phyloP scores from a whole-genome alignment of 2,888 invertebrate species.

The Nasonovia ribisnigri region DNA sequence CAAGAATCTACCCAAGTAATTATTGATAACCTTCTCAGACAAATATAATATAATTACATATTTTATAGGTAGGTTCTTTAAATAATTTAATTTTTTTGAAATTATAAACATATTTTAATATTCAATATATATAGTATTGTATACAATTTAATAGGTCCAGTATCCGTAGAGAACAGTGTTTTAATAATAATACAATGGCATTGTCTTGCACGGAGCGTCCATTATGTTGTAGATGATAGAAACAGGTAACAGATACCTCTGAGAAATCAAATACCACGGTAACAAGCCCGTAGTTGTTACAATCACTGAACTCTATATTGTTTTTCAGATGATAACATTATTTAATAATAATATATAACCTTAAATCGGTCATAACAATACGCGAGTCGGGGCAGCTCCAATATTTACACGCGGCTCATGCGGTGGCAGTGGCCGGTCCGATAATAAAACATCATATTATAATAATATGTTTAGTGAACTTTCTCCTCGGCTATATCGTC shows the following conservation, averaged over 20 bases:
- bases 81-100: background rate
- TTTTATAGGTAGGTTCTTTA: background rate
- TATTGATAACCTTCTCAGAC: background rate
- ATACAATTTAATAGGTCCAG: background rate
- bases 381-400: background rate
- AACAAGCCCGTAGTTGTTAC: background rate
- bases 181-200: background rate
- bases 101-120: background rate
- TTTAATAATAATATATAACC: background rate
- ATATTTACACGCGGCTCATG: constrained; percentile 21
- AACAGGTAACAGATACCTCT: background rate
- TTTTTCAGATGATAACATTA: background rate
- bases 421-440: background rate
- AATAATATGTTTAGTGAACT: constrained; percentile 31
- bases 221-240: background rate
- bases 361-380: background rate
- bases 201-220: background rate
- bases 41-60: background rate
- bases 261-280: background rate
- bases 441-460: constrained; percentile 32
- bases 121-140: background rate
- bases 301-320: background rate
- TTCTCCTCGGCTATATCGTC: constrained; percentile 44
- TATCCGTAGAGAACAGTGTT: background rate
- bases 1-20: background rate